Evolutionary conservation across 2,888 invertebrate species (phyloP), one percentile per base, ranked within the genome.

Genomic region (Ormyrus pomaceus): DNA sequence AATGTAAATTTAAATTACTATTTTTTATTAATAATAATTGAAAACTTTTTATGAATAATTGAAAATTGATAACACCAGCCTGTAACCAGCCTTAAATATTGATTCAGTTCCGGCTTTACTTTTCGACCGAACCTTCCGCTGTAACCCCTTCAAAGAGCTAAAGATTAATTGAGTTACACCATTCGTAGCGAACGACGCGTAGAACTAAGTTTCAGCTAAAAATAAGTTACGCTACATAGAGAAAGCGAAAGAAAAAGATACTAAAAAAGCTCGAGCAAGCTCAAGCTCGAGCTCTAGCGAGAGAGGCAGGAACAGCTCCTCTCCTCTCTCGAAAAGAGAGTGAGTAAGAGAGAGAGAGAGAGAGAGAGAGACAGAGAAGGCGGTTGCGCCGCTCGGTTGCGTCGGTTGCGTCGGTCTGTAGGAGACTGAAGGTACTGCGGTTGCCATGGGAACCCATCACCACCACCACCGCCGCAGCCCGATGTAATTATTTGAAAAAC

Each of bases 401-500:
- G 66, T 84, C 78, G 86, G 87, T 86, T 85, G 86, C 86, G 84
- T 85, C 84, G 86, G 61, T 34, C 64, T 61, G 64, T 62, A 58
- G 55, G 46, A 87, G 86, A 87, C 86, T 86, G 87, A 87, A 88
- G 87, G 88, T 86, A 88, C 87, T 87, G 89, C 87, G 89, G 91
- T 91, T 88, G 87, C 88, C 90, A 91, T 91, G 89, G 90, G 86
- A 88, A 91, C 90, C 88, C 87, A 84, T 85, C 85, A 83, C 86
- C 84, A 87, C 87, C 87, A 87, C 86, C 87, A 61, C 61, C 64
- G 77, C 68, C 73, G 85, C 88, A 88, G 87, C 87, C 85, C 89
- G 90, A 91, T 91, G 91, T 91, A 91, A 91, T 91, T 91, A 91
- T 91, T 91, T 91, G 91, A 91, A 91, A 91, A 91, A 91, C 90